phyloP scores from a whole-genome alignment of 2,797 vertebrate genomes.

The Xerus rutilus region DNA sequence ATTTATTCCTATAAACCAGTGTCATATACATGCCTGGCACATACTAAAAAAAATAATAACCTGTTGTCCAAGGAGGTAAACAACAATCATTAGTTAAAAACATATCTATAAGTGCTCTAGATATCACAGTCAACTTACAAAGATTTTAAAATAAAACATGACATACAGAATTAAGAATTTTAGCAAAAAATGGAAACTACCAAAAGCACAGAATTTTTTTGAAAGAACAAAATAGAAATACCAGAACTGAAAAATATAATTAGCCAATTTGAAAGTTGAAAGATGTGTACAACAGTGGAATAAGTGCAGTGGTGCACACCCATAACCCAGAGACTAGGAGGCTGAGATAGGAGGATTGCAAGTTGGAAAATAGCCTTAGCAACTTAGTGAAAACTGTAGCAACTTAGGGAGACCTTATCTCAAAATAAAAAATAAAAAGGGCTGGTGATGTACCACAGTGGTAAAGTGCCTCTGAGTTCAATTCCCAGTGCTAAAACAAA shows the following conservation, averaged over 20 bases:
- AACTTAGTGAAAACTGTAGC: no score
- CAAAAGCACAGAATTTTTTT: background rate
- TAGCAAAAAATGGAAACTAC: background rate
- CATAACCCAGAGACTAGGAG: no score
- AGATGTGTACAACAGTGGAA: background rate
- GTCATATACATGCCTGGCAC: background rate
- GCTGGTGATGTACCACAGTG: no score
- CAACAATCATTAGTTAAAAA: slow-evolving; percentile 15
- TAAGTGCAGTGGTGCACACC: no score
- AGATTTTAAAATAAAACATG: background rate
- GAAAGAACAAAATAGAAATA: background rate
- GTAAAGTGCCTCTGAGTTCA: no score
- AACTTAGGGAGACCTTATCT: no score
- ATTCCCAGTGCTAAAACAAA: no score
- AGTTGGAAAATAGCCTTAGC: no score
- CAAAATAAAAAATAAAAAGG: no score
- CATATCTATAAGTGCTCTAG: background rate
- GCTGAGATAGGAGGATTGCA: no score
- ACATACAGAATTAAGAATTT: background rate
- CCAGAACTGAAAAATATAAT: background rate
- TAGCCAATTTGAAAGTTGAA: background rate
- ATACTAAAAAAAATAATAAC: background rate
- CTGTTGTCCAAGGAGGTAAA: background rate
- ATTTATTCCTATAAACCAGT: background rate
- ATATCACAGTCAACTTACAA: background rate